Evolutionary conservation across 2,113 vertebrate genomes (phyloP).

Genomic region (Scopus umbretta): DNA sequence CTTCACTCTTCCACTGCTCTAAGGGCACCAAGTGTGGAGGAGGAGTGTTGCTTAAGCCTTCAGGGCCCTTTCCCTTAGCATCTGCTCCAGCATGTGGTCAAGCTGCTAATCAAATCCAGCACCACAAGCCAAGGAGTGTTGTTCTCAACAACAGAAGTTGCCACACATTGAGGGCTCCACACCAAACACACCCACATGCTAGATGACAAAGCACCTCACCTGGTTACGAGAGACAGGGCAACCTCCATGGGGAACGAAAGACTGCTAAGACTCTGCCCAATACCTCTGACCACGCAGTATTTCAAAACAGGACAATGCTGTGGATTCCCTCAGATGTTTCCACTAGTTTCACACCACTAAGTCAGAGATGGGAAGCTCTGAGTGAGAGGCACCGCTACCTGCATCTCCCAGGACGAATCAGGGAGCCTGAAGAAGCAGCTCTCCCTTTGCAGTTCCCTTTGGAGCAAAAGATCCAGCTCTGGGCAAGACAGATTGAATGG

Average conservation of each 20-base stretch:
- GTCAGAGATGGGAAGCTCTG: neutral
- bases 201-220: neutral
- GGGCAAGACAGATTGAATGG: neutral
- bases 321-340: neutral
- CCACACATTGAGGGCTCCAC: neutral
- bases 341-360: neutral
- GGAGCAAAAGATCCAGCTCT: neutral
- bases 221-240: neutral
- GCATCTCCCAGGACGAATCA: neutral
- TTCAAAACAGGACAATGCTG: neutral
- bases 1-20: neutral
- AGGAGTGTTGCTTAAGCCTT: neutral
- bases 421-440: neutral
- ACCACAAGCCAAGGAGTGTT: neutral
- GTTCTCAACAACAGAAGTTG: neutral
- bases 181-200: neutral
- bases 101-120: neutral
- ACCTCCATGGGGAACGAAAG: neutral
- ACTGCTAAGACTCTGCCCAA: neutral
- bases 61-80: neutral
- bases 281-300: neutral
- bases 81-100: neutral
- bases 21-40: neutral
- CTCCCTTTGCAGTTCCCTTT: neutral
- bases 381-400: neutral